phyloP scores from a whole-genome alignment of 2,888 invertebrate genomes.

The Catocala nupta region DNA sequence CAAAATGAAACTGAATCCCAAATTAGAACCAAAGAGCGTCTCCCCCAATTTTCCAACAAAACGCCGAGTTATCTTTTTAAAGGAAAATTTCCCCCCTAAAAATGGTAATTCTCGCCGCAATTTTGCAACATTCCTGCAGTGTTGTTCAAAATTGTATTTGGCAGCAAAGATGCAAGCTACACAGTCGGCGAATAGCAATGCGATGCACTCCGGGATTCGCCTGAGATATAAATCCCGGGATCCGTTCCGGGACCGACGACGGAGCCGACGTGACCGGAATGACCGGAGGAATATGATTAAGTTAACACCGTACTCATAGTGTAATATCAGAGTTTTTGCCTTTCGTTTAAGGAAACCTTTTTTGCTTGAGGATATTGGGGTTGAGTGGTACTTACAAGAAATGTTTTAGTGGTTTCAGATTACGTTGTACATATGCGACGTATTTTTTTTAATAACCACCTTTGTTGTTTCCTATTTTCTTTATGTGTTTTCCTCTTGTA shows the following conservation, averaged over 20 bases:
- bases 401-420: constrained; percentile 13
- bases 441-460: neutral
- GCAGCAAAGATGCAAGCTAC: constrained; percentile 48
- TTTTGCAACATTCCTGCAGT: constrained; percentile 33
- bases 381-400: constrained; percentile 21
- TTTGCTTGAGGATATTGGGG: constrained; percentile 20
- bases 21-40: constrained; percentile 25
- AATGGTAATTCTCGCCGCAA: constrained; percentile 31
- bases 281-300: constrained; percentile 30
- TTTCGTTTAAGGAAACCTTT: constrained; percentile 19
- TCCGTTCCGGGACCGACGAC: constrained; percentile 29
- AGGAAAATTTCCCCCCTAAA: constrained; percentile 13
- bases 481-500: too few species aligned
- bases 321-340: constrained; percentile 32
- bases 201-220: constrained; percentile 42
- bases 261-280: constrained; percentile 48
- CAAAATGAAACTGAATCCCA: constrained; percentile 7
- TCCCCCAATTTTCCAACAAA: constrained; percentile 24
- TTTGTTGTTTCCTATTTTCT: neutral
- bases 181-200: constrained; percentile 47
- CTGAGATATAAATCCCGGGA: constrained; percentile 48
- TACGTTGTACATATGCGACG: neutral
- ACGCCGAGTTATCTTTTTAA: constrained; percentile 21
- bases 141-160: constrained; percentile 50
- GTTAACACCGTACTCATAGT: constrained; percentile 30